Evolutionary conservation across 2,113 vertebrate species (phyloP), one percentile per base, ranked within the genome.

Genomic region (Peucedramus taeniatus): DNA sequence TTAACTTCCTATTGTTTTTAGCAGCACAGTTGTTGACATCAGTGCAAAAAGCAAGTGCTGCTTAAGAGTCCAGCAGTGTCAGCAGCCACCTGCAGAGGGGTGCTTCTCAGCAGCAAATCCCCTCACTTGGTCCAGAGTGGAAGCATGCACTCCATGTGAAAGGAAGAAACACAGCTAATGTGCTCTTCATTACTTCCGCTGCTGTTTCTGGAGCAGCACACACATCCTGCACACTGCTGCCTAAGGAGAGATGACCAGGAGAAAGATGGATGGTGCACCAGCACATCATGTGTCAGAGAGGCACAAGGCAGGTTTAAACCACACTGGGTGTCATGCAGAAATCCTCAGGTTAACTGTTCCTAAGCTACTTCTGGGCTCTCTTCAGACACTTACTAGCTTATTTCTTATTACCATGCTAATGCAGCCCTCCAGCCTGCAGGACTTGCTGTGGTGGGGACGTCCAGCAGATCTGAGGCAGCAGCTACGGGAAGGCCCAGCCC

Each of bases 391-490:
- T 57, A 74, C 24, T 23, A 92, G 65, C 37, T 91, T 61, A 71
- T 12, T 82, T 56, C 42, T 39, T 71, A 42, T 54, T 81, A 87
- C 44, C 0, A 1, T 0, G 0, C 28, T 83, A 60, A 91, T n/a
- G 24, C 78, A 82, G 60, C n/a, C 71, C 44, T 40, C 6, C 65
- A 49, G 27, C 69, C 81, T 33, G 44, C 0, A 0, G 30, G 64
- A 54, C 47, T 50, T 40, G 42, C 60, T 87, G 42, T 31, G 54
- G 18, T n/a, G 30, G 24, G 77, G 19, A 56, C 24, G 21, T 0
- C 9, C 35, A 37, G 33, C 21, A 14, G 2, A 71, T 23, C 81
- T 9, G 1, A 0, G 0, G 13, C 8, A 5, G 39, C 51, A 79
- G 74, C 57, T 26, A n/a, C 7, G 0, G 22, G 10, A 86, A 51